These are phyloP conservation scores for Phalanger gymnotis DNA, from an alignment of 2,797 vertebrate species.

Conservation along the genomic window DNA sequence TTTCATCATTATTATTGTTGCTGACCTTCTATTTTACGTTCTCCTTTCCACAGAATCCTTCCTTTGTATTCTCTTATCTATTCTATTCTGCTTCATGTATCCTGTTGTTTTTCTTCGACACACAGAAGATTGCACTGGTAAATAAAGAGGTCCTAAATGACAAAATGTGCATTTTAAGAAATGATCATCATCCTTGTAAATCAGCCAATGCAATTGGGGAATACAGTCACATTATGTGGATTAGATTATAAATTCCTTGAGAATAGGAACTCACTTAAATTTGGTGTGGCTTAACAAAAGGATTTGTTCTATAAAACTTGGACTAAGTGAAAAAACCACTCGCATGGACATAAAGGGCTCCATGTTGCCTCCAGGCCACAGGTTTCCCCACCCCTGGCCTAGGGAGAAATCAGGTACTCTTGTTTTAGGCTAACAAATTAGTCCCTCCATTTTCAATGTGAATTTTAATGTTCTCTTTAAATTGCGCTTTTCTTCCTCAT, in stretches of 20 bases:
- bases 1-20: not conserved
- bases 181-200: not conserved
- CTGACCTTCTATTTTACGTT: not conserved
- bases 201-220: not conserved
- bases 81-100: not conserved
- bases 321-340: no score
- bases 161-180: not conserved
- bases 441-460: constrained; percentile 8
- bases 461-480: constrained; percentile 41
- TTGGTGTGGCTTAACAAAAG: not conserved
- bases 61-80: not conserved
- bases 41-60: not conserved
- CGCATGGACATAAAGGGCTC: no score
- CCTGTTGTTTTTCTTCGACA: not conserved
- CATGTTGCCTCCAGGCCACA: no score
- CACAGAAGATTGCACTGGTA: not conserved
- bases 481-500: constrained; percentile 28
- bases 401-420: not conserved
- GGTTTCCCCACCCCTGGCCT: no score
- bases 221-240: not conserved
- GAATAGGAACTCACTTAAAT: not conserved
- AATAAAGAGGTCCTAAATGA: not conserved
- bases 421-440: not conserved
- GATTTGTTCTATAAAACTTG: no score
- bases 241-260: not conserved